Evolutionary conservation across 2,797 vertebrate species (phyloP), one percentile per base, ranked within the genome.

Genomic region (Helarctos malayanus): DNA sequence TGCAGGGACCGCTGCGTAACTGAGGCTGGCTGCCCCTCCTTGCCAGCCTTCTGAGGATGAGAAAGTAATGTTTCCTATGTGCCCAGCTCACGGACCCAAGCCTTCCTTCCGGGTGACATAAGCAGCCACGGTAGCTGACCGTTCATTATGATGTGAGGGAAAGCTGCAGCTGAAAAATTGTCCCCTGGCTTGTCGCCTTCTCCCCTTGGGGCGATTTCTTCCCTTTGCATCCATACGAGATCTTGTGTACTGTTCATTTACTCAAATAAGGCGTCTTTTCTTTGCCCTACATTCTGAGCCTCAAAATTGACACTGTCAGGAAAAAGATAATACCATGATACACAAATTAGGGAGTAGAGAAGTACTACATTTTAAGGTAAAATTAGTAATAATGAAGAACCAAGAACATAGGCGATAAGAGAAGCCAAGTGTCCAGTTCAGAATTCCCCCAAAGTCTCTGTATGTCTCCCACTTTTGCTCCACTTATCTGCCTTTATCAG

Each of bases 1-100:
- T 6, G 23, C 47, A 11, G 32, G 0, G 23, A 3, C 19, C 5
- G 1, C 14, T 21, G 2, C 14, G 10, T 54, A 25, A 38, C 0
- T 5, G 29, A 29, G 21, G 14, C 4, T 7, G 5, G 27, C 21
- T n/a, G 9, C 9, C 23, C 0, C 4, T 63, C 23, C 25, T 54
- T 3, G 23, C 2, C 49, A 41, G 21, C 2, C 6, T 0, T 13
- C 1, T 15, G 32, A 11, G 49, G 21, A 8, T 7, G 15, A 57
- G 41, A 29, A 54, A 56, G 41, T 10, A 23, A 79, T 41, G 35
- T 38, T 57, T 86, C 2, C 0, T 27, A 2, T 35, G 23, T 3
- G 49, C 75, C 57, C 7, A 14, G 12, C 15, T 35, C 16, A 45
- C 14, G 25, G 6, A 75, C 19, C 29, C 27, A 19, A 10, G 16